phyloP scores from a whole-genome alignment of 2,113 vertebrate genomes.

The Sprattus sprattus region DNA sequence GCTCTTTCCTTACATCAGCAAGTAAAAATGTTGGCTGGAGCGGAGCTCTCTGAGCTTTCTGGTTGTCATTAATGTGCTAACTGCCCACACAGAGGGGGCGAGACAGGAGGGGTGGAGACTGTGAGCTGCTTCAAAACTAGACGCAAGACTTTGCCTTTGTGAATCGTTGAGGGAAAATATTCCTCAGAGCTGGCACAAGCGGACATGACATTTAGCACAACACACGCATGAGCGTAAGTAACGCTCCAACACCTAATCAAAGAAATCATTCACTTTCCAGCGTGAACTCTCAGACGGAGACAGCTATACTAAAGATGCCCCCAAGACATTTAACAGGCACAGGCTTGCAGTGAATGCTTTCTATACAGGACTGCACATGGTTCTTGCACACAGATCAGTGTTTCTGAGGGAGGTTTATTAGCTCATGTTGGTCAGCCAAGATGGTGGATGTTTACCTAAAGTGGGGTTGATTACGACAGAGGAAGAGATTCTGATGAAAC shows the following conservation, averaged over 20 bases:
- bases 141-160: conserved; percentile 1
- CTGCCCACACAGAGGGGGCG: conserved; percentile 6
- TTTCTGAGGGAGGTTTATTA: neutral
- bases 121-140: conserved; percentile 17
- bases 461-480: neutral
- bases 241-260: neutral
- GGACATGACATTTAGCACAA: neutral
- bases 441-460: neutral
- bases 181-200: conserved; percentile 25
- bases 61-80: conserved; percentile 20
- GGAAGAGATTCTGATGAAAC: neutral
- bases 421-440: neutral
- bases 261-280: neutral
- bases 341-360: neutral
- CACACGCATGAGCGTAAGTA: neutral
- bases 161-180: conserved; percentile 29
- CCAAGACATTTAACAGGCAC: neutral
- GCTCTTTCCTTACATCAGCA: conserved; percentile 20
- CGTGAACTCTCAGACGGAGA: neutral
- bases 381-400: neutral
- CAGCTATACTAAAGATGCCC: neutral
- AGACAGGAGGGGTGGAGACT: neutral
- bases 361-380: neutral
- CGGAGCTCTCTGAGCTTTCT: neutral
- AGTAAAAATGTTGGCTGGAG: neutral